Evolutionary conservation across 2,888 invertebrate genomes (phyloP), one percentile per base, ranked within the genome.

Genomic region (Atherix ibis): DNA sequence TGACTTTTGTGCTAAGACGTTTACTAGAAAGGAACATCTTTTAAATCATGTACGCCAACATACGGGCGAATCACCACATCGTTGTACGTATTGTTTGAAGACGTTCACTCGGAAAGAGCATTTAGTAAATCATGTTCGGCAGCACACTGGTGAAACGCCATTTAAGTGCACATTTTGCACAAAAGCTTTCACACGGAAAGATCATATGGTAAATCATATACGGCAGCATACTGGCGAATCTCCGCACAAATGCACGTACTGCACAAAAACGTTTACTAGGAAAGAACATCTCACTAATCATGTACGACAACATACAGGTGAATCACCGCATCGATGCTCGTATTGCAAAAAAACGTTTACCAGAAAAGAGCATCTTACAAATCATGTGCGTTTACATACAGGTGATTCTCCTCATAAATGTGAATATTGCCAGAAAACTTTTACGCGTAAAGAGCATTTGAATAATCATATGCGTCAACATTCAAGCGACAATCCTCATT

Each of bases 61-160:
- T 52, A 73, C 81, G 3, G 82, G 81, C 40, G 84, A 84, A 59
- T 84, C 82, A 54, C 84, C 83, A 2, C 84, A 83, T 54, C 79
- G 77, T 44, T 85, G 85, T 64, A 74, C 78, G 18, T 79, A 80
- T 51, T 87, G 85, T 59, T 79, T 80, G 45, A 85, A 85, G 61
- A 77, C 80, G 27, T 87, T 87, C 59, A 82, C 83, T n/a, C 69
- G 85, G 36, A 87, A 85, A 25, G 85, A 85, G 56, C 85, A 87
- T 56, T 67, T 85, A 42, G 81, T 83, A 57, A 84, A 83, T 58
- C 85, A 85, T 50, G 77, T 81, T 18, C 67, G 81, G 45, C 82
- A 82, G 61, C 85, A 85, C 55, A 83, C 83, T 32, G 83, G 83
- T 32, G 83, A 82, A 60, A 83, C 82, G 17, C 82, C 83, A 2